Base-by-base conservation (phyloP, 2,113 vertebrate genomes). In the Atrichornis clamosus region DNA sequence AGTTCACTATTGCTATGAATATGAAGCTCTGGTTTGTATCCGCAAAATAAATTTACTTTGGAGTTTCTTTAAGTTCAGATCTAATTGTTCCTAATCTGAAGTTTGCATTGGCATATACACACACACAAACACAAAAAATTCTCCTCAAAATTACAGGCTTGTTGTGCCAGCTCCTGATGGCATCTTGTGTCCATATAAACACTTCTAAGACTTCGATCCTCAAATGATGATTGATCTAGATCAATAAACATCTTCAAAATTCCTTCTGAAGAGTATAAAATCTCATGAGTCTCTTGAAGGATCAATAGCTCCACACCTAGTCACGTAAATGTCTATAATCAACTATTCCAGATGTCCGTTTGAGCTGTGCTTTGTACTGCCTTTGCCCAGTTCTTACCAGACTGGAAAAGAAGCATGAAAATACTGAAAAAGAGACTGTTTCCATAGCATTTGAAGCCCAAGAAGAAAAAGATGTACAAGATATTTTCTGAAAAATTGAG, bases 371-470 rank as follows among this genome's bases (percentile, higher is more conserved):
- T 85, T 78, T 72, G 17, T 50, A 37, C 22, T 32, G 56, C 56
- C 10, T 70, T 58, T 64, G 11, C 22, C 65, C 1, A 0, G 5
- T 78, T 82, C 60, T 70, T 35, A 73, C 32, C 39, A 50, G 42
- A 46, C 26, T 55, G 75, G 58, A 82, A 90, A 90, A 84, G 23
- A 30, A 85, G 17, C 3, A 8, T 41, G 56, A 67, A 95, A 92
- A 84, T 83, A 85, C 26, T 93, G 68, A 85, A 83, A 92, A 96
- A 73, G 53, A 79, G 33, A 26, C 58, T 72, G 28, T 83, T 96
- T 83, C 53, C 39, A 42, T 60, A 64, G 44, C 15, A 30, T 83
- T 28, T 79, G 47, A 90, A 93, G 37, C 30, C 35, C 67, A 80
- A 68, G 62, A 75, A 88, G 49, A 91, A 91, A 90, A 76, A 59